These are phyloP conservation scores for Galemys pyrenaicus DNA, from an alignment of 2,113 vertebrate species.

Conservation along the genomic window DNA sequence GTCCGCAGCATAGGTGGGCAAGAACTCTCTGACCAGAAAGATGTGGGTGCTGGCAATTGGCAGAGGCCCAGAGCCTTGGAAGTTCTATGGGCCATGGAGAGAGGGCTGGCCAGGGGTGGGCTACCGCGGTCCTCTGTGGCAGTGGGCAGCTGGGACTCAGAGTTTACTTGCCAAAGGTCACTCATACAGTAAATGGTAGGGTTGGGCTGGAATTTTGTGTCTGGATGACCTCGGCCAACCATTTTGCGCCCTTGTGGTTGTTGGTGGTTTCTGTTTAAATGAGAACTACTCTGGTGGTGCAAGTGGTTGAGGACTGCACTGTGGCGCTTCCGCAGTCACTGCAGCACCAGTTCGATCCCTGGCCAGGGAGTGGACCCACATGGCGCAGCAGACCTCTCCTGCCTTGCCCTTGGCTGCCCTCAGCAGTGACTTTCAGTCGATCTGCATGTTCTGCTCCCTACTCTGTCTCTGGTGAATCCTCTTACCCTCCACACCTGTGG, in stretches of 20 bases:
- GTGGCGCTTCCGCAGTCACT: too few species aligned
- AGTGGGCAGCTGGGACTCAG: not conserved
- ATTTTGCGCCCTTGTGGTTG: not conserved
- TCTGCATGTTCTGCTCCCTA: too few species aligned
- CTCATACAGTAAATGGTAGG: not conserved
- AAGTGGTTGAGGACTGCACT: too few species aligned
- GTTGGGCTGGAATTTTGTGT: not conserved
- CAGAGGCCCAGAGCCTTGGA: not conserved
- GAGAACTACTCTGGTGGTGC: too few species aligned
- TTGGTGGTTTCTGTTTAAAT: not conserved
- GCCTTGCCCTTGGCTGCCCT: too few species aligned
- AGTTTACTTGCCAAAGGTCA: not conserved
- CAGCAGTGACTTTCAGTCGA: too few species aligned
- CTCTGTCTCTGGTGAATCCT: too few species aligned
- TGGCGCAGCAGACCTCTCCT: too few species aligned
- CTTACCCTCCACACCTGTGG: too few species aligned
- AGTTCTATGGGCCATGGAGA: not conserved
- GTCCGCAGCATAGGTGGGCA: not conserved
- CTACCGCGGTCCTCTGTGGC: not conserved
- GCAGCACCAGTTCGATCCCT: too few species aligned
- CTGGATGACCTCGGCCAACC: not conserved
- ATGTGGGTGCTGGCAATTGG: not conserved
- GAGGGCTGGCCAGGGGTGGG: fast-evolving
- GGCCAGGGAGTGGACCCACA: too few species aligned
- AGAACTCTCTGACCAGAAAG: not conserved